Percentiles rank a stretch among this genome's conserved stretches.
Conservation (phyloP, 2,888 invertebrate genomes). For the Aricia artaxerxes region DNA sequence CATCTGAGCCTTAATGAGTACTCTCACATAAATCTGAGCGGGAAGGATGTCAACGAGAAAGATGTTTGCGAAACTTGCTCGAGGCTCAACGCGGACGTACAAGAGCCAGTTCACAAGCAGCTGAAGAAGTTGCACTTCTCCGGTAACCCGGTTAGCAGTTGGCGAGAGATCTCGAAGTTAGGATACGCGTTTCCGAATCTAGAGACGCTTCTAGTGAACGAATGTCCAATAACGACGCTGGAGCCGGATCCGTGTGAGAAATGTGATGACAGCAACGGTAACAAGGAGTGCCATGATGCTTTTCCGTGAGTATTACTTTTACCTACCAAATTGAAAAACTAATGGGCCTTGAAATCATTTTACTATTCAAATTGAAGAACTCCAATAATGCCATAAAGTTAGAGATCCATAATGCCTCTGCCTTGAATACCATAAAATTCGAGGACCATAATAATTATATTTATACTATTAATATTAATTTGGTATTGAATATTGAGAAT, state of each 20-base stretch:
- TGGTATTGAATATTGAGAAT: background rate
- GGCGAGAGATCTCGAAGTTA: constrained; percentile 91
- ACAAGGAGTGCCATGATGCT: constrained; percentile 81
- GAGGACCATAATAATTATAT: background rate
- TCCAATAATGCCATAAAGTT: too few species aligned
- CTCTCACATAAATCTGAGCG: constrained; percentile 85
- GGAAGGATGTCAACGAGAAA: constrained; percentile 61
- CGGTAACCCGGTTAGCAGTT: constrained; percentile 91
- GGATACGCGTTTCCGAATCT: constrained; percentile 92
- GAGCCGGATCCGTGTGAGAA: constrained; percentile 83
- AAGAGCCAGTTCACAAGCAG: constrained; percentile 81
- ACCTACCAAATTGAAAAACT: background rate
- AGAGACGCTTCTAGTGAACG: constrained; percentile 91
- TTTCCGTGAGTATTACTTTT: constrained; percentile 72
- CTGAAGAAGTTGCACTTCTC: constrained; percentile 92
- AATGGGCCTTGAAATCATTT: too few species aligned
- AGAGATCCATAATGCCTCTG: too few species aligned
- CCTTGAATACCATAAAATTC: too few species aligned
- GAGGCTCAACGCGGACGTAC: constrained; percentile 60
- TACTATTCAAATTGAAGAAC: too few species aligned
- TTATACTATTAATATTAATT: background rate
- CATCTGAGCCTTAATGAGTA: constrained; percentile 96
- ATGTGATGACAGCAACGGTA: constrained; percentile 69
- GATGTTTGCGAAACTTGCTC: constrained; percentile 68
- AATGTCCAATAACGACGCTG: constrained; percentile 87